Percentiles rank a stretch among this genome's conserved stretches.
phyloP scores from a whole-genome alignment of 2,113 vertebrate genomes.

The Emydocephalus ijimae region DNA sequence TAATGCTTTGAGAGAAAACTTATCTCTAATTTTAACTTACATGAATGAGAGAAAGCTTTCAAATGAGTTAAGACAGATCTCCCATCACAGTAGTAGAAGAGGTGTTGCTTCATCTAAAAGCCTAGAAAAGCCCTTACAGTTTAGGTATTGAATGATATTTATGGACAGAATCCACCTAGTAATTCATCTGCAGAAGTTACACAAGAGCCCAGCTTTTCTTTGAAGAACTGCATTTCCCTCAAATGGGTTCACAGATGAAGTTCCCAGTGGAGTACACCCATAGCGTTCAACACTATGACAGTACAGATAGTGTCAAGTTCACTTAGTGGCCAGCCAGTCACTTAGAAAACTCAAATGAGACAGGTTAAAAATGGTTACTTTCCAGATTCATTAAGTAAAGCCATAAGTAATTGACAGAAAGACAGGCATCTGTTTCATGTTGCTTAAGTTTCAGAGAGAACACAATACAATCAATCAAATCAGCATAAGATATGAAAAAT shows the following conservation, averaged over 20 bases:
- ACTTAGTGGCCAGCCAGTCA: slow-evolving; percentile 67
- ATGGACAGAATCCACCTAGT: slow-evolving; percentile 15
- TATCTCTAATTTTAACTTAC: slow-evolving; percentile 36
- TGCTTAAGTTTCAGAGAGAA: slow-evolving; percentile 58
- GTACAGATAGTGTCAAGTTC: slow-evolving; percentile 63
- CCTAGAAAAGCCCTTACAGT: slow-evolving; percentile 69
- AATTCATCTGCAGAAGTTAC: slow-evolving; percentile 7
- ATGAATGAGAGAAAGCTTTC: slow-evolving; percentile 36
- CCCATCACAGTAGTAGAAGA: slow-evolving; percentile 48
- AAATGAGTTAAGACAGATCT: slow-evolving; percentile 50
- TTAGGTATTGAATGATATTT: slow-evolving; percentile 51
- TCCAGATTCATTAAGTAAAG: slow-evolving; percentile 56
- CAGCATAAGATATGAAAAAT: slow-evolving; percentile 68
- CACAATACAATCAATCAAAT: slow-evolving; percentile 69
- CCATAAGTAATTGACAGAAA: slow-evolving; percentile 58
- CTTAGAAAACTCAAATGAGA: slow-evolving; percentile 19
- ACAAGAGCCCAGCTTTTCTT: neutral
- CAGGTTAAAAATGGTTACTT: slow-evolving; percentile 44
- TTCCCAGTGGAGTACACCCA: neutral
- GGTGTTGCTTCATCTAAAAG: slow-evolving; percentile 60
- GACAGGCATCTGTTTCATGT: slow-evolving; percentile 64
- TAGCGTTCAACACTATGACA: slow-evolving; percentile 61
- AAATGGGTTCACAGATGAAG: neutral
- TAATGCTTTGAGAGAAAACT: slow-evolving; percentile 34
- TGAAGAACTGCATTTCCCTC: neutral